Evolutionary conservation across 92 coral and sea anemone genomes (phyloP), one percentile per base, ranked within the genome.

Genomic region (Bergia puertoricense): DNA sequence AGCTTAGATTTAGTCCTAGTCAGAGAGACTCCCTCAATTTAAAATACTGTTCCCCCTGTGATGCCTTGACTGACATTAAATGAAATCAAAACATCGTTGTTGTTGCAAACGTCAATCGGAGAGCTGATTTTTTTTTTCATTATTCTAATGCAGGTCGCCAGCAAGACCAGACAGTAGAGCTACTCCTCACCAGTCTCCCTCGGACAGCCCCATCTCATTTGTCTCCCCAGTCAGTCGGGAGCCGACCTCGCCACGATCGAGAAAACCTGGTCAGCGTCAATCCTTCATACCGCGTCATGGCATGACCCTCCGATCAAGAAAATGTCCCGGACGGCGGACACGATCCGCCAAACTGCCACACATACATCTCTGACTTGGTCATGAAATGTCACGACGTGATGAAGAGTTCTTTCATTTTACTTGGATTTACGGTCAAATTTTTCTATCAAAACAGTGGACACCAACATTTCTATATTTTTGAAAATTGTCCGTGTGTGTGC

Each of bases 151-250:
- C 81, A 92, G 92, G 65, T 92, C 92, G 23, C 87, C 87, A 62
- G 85, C 90, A 71, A 88, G 89, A 75, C 86, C 83, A 18, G 77
- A 80, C 41, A 92, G 45, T 42, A 82, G 82, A 81, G 73, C 38
- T 51, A 97, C 95, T 69, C 99, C 99, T 38, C 97, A 94, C 93
- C 99, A 95, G 93, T 97, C 99, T 56, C 99, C 99, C 59, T 88
- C 99, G 40, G 96, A 97, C 88, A 97, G 99, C 71, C 99, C 99
- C 1, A 97, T 97, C 69, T 97, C 99, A 9, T 97, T 95, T 89
- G 91, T 97, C 71, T 91, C 99, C 5, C 99, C 99, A 42, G 91
- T 91, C 50, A 87, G 91, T 6, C 87, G 79, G 65, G 89, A 86
- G 43, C 76, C 90, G 36, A 57, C 89, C 13, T 92, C 95, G 20